A percentile compares a stretch with the other conserved stretches of the same genome.
phyloP scores from a whole-genome alignment of 2,888 invertebrate genomes.

The Fissipunctia ypsillon region DNA sequence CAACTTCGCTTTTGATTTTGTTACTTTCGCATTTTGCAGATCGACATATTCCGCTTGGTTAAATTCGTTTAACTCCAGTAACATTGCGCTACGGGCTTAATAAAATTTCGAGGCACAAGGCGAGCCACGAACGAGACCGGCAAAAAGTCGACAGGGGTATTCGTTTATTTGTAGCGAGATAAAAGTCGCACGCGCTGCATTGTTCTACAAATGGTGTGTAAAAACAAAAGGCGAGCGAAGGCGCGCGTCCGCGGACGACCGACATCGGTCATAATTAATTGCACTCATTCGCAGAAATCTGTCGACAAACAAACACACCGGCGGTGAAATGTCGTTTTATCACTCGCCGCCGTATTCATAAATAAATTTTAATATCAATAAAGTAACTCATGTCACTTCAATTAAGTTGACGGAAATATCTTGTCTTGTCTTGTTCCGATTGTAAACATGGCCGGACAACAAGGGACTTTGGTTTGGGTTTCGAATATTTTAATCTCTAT shows the following conservation, averaged over 20 bases:
- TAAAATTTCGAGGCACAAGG: constrained; percentile 76
- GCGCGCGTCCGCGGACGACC: constrained; percentile 73
- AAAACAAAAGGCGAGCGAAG: constrained; percentile 83
- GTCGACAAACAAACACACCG: constrained; percentile 80
- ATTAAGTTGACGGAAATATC: constrained; percentile 76
- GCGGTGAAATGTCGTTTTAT: constrained; percentile 83
- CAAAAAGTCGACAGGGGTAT: constrained; percentile 79
- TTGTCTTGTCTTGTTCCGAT: constrained; percentile 66
- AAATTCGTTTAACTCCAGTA: constrained; percentile 72
- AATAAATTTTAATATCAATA: constrained; percentile 82
- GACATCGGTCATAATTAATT: constrained; percentile 87
- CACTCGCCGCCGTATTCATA: constrained; percentile 80
- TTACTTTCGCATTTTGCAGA: constrained; percentile 70
- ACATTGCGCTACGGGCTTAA: constrained; percentile 77
- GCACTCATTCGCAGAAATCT: constrained; percentile 86
- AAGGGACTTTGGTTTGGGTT: constrained; percentile 46
- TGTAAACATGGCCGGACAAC: constrained; percentile 60
- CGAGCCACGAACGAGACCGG: constrained; percentile 67
- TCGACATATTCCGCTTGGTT: constrained; percentile 73
- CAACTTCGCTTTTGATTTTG: constrained; percentile 65
- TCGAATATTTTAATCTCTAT: constrained; percentile 56
- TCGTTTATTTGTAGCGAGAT: constrained; percentile 83
- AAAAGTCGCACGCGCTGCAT: constrained; percentile 84
- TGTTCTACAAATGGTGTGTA: constrained; percentile 86
- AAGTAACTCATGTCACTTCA: constrained; percentile 73